Percentiles rank a stretch among this genome's conserved stretches.
Conservation (phyloP, 1,140 invertebrate genomes). For the Tetragonula clypearis region DNA sequence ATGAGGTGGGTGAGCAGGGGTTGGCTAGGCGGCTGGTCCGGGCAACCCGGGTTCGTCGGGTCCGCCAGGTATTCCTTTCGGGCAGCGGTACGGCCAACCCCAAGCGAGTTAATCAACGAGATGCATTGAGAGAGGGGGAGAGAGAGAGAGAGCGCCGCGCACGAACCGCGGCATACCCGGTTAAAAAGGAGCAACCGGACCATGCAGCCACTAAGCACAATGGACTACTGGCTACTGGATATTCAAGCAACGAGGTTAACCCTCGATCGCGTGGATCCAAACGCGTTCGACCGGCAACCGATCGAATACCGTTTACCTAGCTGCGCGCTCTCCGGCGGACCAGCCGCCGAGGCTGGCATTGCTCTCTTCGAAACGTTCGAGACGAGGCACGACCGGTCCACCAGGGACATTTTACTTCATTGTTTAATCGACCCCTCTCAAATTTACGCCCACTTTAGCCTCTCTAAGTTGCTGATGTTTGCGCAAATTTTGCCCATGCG, state of each 20-base stretch:
- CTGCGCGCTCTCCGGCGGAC: background rate
- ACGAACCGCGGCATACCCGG: conserved; percentile 24
- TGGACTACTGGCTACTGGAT: conserved; percentile 29
- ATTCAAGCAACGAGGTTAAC: conserved; percentile 39
- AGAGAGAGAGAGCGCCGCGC: conserved; percentile 32
- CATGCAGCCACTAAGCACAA: conserved; percentile 34
- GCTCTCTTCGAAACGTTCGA: background rate
- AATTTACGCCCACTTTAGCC: too few species aligned
- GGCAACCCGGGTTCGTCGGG: background rate
- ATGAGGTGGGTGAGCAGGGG: conserved; percentile 4
- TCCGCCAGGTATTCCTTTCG: conserved; percentile 66
- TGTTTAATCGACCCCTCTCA: too few species aligned
- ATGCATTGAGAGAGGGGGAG: conserved; percentile 56
- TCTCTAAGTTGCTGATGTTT: too few species aligned
- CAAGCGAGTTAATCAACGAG: conserved; percentile 71
- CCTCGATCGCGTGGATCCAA: conserved; percentile 19
- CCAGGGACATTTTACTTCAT: too few species aligned
- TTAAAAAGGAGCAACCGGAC: conserved; percentile 39
- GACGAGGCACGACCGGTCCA: background rate
- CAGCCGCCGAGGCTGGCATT: background rate
- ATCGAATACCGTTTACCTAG: conserved; percentile 43
- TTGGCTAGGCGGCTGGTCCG: too few species aligned
- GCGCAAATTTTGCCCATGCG: too few species aligned
- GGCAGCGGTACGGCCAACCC: conserved; percentile 44
- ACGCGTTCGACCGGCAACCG: conserved; percentile 39